These are phyloP conservation scores for Clanis bilineata DNA, from an alignment of 2,888 invertebrate genomes.

Conservation along the genomic window DNA sequence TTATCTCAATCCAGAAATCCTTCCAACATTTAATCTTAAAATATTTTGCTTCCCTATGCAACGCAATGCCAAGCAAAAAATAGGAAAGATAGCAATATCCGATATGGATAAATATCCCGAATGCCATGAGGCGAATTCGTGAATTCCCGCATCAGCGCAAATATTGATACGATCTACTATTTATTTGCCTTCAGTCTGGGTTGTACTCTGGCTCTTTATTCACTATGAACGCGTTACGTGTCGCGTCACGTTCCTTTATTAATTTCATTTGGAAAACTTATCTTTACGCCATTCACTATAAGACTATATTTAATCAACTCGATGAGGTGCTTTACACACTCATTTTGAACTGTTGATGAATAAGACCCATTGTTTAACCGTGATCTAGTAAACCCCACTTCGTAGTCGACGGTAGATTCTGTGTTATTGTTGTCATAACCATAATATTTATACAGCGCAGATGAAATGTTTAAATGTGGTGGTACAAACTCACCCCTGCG, in stretches of 20 bases:
- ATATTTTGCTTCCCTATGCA: background rate
- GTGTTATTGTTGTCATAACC: slow-evolving; percentile 4
- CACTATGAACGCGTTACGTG: too few relatives aligned
- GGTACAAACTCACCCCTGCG: slow-evolving; percentile 53
- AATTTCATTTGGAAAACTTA: too few relatives aligned
- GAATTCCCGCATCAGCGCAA: slow-evolving; percentile 5
- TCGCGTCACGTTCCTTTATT: too few relatives aligned
- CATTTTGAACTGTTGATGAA: too few relatives aligned
- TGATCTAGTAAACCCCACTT: background rate
- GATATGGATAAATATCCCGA: background rate
- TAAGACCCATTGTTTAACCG: too few relatives aligned
- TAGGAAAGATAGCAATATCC: slow-evolving; percentile 6
- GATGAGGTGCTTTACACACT: too few relatives aligned
- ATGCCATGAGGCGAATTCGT: background rate
- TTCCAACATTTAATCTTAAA: background rate
- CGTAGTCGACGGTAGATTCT: background rate
- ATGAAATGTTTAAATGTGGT: background rate
- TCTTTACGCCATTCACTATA: too few relatives aligned
- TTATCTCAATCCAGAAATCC: background rate
- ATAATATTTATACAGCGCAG: slow-evolving; percentile 3
- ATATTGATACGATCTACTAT: slow-evolving; percentile 8
- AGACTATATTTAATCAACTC: too few relatives aligned
- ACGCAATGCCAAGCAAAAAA: background rate
- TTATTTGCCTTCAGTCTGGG: slow-evolving; percentile 10
- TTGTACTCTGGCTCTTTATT: too few relatives aligned